These are phyloP conservation scores for Globodera ellingtonae DNA, from an alignment of 1,140 invertebrate species.

Conservation along the genomic window DNA sequence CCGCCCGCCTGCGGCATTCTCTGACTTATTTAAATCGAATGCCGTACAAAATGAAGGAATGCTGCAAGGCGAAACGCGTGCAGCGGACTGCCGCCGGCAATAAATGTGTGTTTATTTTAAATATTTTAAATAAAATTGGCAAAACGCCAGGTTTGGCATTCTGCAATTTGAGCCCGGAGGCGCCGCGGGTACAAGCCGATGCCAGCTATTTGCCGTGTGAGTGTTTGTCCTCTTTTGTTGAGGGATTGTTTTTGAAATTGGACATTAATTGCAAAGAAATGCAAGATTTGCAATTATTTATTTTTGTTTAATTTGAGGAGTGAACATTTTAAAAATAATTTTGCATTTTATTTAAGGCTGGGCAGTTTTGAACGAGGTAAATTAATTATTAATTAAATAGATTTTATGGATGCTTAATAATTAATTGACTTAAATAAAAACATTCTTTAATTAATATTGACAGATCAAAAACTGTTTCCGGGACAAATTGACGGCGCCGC, in stretches of 20 bases:
- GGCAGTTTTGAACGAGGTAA: neutral
- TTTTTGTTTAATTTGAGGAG: no score
- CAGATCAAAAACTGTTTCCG: neutral
- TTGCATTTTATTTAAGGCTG: neutral
- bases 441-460: neutral
- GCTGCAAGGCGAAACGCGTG: constrained; percentile 26
- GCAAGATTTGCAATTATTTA: no score
- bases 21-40: no score
- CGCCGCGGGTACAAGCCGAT: constrained; percentile 11
- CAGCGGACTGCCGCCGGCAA: constrained; percentile 23
- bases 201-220: constrained; percentile 20
- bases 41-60: neutral
- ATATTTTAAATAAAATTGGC: no score
- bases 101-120: constrained; percentile 32
- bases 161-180: constrained; percentile 31
- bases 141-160: constrained; percentile 36
- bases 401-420: neutral
- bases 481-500: neutral
- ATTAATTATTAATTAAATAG: neutral
- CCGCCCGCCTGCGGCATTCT: no score
- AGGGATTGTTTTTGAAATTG: no score
- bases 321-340: neutral
- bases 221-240: neutral
- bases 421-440: neutral
- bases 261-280: no score